Percentiles rank a stretch among this genome's conserved stretches.
Evolutionary conservation across 2,888 invertebrate genomes (phyloP).

Genomic region (Acleris laterana): DNA sequence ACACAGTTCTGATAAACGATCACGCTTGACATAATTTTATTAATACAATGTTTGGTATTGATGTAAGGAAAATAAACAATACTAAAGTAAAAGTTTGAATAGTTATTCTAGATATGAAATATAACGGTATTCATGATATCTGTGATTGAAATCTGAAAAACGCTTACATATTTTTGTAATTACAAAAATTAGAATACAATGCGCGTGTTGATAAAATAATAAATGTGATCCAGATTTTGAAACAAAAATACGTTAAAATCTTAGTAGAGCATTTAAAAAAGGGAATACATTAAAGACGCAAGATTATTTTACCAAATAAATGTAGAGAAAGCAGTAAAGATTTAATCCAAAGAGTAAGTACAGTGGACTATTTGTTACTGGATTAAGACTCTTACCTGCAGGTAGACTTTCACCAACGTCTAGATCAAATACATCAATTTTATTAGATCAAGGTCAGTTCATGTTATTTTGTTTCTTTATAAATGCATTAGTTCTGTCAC

Average conservation of each 20-base stretch:
- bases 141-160: not conserved
- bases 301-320: not conserved
- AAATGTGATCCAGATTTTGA: too few relatives aligned
- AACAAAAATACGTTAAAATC: too few relatives aligned
- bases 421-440: slow-evolving; percentile 10
- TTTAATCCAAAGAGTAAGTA: slow-evolving; percentile 1
- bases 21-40: slow-evolving; percentile 36
- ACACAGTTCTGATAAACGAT: slow-evolving; percentile 38
- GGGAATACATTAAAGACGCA: too few relatives aligned
- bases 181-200: not conserved
- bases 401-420: slow-evolving; percentile 11
- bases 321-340: slow-evolving; percentile 15
- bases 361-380: slow-evolving; percentile 2
- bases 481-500: not conserved
- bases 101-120: too few relatives aligned
- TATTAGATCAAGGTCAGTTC: slow-evolving; percentile 1
- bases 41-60: slow-evolving; percentile 15
- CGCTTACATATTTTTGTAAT: not conserved
- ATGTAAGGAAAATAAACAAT: slow-evolving; percentile 7
- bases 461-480: not conserved
- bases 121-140: not conserved
- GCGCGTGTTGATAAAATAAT: too few relatives aligned
- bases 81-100: not conserved
- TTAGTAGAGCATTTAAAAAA: too few relatives aligned
- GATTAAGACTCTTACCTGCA: slow-evolving; percentile 2